These are phyloP conservation scores for Branchellion lobata DNA, from an alignment of 2,888 invertebrate species.

Conservation along the genomic window DNA sequence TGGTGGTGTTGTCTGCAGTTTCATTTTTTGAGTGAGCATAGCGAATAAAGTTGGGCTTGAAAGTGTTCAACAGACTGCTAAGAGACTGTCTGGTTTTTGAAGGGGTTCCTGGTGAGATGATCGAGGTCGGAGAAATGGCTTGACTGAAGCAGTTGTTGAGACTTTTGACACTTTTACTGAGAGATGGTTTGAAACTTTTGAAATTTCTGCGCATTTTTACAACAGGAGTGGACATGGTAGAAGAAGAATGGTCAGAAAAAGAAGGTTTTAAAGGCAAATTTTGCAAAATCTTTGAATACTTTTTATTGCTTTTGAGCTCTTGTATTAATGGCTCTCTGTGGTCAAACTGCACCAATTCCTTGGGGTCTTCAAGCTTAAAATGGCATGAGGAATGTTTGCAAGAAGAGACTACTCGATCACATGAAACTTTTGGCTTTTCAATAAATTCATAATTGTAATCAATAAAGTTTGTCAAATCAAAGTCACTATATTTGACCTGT, in stretches of 20 bases:
- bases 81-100: neutral
- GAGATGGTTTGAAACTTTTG: neutral
- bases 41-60: neutral
- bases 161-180: slow-evolving; percentile 15
- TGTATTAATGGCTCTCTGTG: neutral
- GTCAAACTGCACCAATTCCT: neutral
- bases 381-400: neutral
- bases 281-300: neutral
- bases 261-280: neutral
- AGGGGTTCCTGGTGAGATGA: neutral
- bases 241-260: neutral
- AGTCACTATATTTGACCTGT: neutral
- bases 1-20: neutral
- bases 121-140: too few relatives aligned
- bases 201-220: neutral
- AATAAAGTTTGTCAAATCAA: neutral
- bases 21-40: neutral
- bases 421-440: neutral
- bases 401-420: neutral
- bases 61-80: neutral
- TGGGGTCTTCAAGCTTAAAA: neutral
- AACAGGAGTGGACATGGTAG: neutral
- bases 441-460: neutral
- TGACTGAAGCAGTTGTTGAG: neutral
- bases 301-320: slow-evolving; percentile 1